Evolutionary conservation across 2,113 vertebrate genomes (phyloP).

Genomic region (Cettia cetti): DNA sequence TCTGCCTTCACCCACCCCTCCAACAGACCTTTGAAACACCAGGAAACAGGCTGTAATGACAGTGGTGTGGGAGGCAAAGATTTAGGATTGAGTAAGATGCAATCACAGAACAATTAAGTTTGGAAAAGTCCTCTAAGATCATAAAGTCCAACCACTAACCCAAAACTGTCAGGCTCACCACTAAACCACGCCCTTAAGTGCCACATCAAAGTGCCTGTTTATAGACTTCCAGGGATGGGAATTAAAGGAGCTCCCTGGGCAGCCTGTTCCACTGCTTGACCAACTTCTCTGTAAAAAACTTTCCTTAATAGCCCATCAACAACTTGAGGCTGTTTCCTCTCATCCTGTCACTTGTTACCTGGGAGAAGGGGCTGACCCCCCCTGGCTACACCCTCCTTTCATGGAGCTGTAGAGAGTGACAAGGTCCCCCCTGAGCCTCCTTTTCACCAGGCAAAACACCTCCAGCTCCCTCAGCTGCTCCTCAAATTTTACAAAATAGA

Average conservation of each 20-base stretch:
- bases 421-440: rapidly evolving
- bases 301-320: background rate
- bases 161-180: background rate
- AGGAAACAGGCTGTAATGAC: background rate
- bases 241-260: background rate
- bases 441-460: background rate
- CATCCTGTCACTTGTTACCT: background rate
- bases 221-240: background rate
- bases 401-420: background rate
- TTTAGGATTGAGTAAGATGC: background rate
- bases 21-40: background rate
- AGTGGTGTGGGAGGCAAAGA: background rate
- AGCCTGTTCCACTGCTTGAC: background rate
- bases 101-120: background rate
- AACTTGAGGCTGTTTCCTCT: background rate
- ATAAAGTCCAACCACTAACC: background rate
- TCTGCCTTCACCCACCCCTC: background rate
- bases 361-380: background rate
- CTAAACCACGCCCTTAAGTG: background rate
- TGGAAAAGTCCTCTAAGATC: background rate
- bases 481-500: background rate
- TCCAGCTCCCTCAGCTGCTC: background rate
- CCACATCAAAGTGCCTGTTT: background rate
- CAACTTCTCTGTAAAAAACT: background rate
- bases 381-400: background rate